Conservation (phyloP, 2,888 invertebrate genomes). For the Molorchus minor region DNA sequence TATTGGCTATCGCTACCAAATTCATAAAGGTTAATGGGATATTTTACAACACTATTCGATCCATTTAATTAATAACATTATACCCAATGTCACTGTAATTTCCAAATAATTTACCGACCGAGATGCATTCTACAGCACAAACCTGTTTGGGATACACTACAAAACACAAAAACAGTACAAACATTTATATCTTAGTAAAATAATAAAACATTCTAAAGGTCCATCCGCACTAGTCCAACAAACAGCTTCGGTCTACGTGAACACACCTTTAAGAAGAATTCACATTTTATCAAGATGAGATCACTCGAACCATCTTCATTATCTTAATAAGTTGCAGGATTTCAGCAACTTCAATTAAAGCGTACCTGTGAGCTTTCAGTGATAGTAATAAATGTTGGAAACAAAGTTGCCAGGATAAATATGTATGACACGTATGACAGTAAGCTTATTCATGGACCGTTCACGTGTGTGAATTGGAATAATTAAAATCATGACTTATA, state of each 20-base stretch:
- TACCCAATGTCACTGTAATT: conserved; percentile 4
- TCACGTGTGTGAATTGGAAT: conserved; percentile 26
- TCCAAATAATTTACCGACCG: conserved; percentile 7
- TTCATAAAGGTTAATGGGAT: conserved; percentile 17
- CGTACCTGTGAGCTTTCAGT: neutral
- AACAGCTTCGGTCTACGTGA: no score
- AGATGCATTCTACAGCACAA: conserved; percentile 1
- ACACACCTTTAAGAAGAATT: no score
- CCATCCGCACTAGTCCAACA: no score
- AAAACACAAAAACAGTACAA: no score
- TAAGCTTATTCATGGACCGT: conserved; percentile 18
- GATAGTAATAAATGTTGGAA: conserved; percentile 10
- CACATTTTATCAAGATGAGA: no score
- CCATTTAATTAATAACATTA: conserved; percentile 12
- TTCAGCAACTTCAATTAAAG: neutral
- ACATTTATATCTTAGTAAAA: no score
- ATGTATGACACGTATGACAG: conserved; percentile 10
- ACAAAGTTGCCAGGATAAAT: conserved; percentile 16
- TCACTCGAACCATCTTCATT: neutral
- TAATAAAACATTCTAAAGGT: no score
- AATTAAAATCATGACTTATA: conserved; percentile 22
- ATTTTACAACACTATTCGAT: conserved; percentile 11
- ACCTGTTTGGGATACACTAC: no score
- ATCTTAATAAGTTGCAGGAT: neutral
- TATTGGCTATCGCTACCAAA: conserved; percentile 8